Evolutionary conservation across 2,797 vertebrate species (phyloP).

Genomic region (Xenentodon cancila): DNA sequence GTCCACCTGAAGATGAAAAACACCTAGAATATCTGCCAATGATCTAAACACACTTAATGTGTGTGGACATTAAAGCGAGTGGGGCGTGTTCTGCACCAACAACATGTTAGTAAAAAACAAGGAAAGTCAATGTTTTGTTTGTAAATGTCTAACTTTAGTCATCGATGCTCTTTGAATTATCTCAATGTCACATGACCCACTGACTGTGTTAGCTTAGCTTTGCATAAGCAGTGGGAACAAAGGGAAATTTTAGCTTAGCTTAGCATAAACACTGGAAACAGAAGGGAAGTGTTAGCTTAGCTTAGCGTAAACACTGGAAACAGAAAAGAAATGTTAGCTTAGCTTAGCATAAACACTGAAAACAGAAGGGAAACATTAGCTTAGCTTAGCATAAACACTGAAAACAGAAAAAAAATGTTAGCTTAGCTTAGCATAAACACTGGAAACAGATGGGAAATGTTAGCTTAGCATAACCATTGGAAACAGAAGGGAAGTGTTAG

Average conservation of each 20-base stretch:
- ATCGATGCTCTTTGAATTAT: background rate
- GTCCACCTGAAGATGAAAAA: conserved; percentile 1
- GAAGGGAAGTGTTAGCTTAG: background rate
- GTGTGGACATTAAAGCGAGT: too few relatives aligned
- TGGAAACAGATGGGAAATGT: too few relatives aligned
- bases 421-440: too few relatives aligned
- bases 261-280: background rate
- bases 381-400: background rate
- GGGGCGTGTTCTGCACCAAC: too few relatives aligned
- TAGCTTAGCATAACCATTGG: background rate
- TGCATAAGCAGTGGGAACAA: background rate
- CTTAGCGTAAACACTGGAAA: conserved; percentile 3
- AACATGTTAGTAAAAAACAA: conserved; percentile 4
- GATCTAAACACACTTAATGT: too few relatives aligned
- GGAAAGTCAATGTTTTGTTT: background rate
- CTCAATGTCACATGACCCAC: background rate
- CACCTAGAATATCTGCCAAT: too few relatives aligned
- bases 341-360: background rate
- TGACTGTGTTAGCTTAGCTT: background rate
- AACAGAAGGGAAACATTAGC: too few relatives aligned
- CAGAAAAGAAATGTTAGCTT: background rate
- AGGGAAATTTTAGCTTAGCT: conserved; percentile 5
- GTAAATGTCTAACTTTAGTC: conserved; percentile 3
- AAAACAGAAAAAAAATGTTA: background rate
- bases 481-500: background rate